These are phyloP conservation scores for Biston betularia DNA, from an alignment of 2,888 invertebrate genomes.

Conservation along the genomic window DNA sequence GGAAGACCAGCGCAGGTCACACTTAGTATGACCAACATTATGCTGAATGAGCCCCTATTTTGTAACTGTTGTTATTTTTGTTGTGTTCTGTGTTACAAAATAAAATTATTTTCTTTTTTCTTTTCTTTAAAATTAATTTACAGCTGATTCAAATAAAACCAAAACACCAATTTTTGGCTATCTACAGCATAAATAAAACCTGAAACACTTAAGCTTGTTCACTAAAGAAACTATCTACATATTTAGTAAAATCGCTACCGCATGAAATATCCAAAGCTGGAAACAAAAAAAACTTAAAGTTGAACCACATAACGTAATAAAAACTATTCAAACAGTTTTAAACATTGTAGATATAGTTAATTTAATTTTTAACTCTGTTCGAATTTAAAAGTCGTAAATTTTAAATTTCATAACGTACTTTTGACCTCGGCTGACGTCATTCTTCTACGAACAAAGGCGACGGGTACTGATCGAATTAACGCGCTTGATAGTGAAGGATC, in stretches of 20 bases:
- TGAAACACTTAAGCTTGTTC: not conserved
- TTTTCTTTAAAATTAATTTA: too few relatives aligned
- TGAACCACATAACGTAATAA: slow-evolving; percentile 36
- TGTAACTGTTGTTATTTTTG: too few relatives aligned
- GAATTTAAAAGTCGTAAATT: slow-evolving; percentile 78
- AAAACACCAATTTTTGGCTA: too few relatives aligned
- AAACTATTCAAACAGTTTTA: slow-evolving; percentile 33
- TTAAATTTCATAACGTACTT: slow-evolving; percentile 70
- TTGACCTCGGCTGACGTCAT: slow-evolving; percentile 64
- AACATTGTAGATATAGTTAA: slow-evolving; percentile 50
- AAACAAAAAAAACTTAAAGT: slow-evolving; percentile 24
- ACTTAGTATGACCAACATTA: too few relatives aligned
- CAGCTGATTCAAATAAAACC: too few relatives aligned
- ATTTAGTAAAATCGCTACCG: slow-evolving; percentile 33
- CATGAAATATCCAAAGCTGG: slow-evolving; percentile 27
- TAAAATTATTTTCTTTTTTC: too few relatives aligned
- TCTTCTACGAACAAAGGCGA: slow-evolving; percentile 60
- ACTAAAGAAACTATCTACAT: not conserved
- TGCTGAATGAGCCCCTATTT: too few relatives aligned
- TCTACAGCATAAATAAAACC: too few relatives aligned
- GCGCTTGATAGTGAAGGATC: slow-evolving; percentile 68
- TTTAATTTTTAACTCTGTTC: slow-evolving; percentile 67
- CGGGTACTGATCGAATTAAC: slow-evolving; percentile 77
- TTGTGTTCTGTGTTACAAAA: too few relatives aligned
- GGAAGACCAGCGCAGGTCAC: too few relatives aligned